Evolutionary conservation across 2,797 vertebrate species (phyloP).

Genomic region (Anguilla anguilla): DNA sequence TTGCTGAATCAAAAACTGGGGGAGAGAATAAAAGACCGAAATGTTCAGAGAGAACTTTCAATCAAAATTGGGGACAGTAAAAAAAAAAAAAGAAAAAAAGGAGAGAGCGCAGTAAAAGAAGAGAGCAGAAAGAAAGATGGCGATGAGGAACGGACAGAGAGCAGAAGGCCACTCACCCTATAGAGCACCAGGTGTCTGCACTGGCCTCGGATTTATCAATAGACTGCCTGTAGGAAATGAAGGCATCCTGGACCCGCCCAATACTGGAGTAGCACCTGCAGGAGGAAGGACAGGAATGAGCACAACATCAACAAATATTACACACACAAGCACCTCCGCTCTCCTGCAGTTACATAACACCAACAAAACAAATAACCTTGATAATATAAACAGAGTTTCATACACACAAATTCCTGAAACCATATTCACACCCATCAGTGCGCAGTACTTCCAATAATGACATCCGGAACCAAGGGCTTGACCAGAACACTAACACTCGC

Average conservation of each 20-base stretch:
- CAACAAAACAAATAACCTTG: no score
- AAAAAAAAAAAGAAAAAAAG: not conserved
- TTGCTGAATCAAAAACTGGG: no score
- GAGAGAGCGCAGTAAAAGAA: not conserved
- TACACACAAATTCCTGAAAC: no score
- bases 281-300: not conserved
- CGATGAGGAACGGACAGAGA: not conserved
- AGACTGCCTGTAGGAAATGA: conserved; percentile 98
- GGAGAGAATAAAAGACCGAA: no score
- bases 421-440: no score
- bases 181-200: conserved; percentile 99
- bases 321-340: no score
- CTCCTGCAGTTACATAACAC: no score
- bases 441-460: no score
- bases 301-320: not conserved
- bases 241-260: conserved; percentile 99
- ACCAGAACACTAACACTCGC: no score
- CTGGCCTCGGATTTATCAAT: conserved; percentile 99
- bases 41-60: no score
- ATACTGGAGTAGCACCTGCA: conserved; percentile 96
- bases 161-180: conserved; percentile 80
- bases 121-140: not conserved
- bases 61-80: not conserved
- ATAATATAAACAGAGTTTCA: no score
- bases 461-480: no score